These are phyloP conservation scores for Ctenicera cuprea DNA, from an alignment of 2,888 invertebrate species.

Conservation along the genomic window DNA sequence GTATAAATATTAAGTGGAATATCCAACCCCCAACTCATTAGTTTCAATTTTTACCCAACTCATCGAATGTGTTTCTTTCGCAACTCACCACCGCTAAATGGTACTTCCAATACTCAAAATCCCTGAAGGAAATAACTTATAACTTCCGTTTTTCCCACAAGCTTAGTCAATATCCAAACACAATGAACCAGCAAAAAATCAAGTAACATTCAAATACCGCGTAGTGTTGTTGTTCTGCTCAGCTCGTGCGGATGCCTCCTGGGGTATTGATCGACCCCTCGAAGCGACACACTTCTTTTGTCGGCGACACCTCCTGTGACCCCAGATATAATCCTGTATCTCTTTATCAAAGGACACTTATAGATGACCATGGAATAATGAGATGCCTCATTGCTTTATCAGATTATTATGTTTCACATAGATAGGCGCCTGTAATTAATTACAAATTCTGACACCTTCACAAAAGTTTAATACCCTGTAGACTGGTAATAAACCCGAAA, in stretches of 20 bases:
- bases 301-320: conserved; percentile 52
- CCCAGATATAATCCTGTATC: conserved; percentile 49
- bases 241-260: conserved; percentile 43
- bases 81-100: no score
- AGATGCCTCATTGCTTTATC: conserved; percentile 29
- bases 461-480: background rate
- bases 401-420: conserved; percentile 33
- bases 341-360: conserved; percentile 42
- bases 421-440: conserved; percentile 13
- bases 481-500: background rate
- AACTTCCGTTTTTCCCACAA: no score
- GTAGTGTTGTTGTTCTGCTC: conserved; percentile 17
- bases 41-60: no score
- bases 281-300: conserved; percentile 59
- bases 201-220: conserved; percentile 3
- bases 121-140: no score
- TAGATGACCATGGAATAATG: conserved; percentile 38
- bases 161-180: no score
- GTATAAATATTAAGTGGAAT: no score
- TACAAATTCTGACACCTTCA: background rate
- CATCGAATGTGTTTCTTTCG: no score
- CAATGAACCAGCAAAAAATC: conserved; percentile 9
- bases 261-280: conserved; percentile 59
- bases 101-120: no score
- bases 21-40: no score